Percentiles rank a stretch among this genome's conserved stretches.
Evolutionary conservation across 2,113 vertebrate species (phyloP).

Genomic region (Dicentrarchus labrax): DNA sequence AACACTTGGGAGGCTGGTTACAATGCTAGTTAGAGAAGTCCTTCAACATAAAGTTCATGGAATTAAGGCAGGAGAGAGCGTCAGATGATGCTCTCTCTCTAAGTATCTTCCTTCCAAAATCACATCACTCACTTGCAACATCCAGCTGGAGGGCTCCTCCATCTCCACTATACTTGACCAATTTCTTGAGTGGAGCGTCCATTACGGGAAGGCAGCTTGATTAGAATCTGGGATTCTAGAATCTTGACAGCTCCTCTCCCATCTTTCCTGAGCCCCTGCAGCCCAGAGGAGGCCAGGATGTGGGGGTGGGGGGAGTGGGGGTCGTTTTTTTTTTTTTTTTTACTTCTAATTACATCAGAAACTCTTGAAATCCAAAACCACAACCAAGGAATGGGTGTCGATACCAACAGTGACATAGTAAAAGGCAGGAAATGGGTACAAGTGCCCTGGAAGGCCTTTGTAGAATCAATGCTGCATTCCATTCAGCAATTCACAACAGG

Average conservation of each 20-base stretch:
- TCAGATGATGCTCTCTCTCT: neutral
- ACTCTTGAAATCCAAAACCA: slow-evolving; percentile 6
- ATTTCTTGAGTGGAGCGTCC: neutral
- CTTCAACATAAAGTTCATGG: slow-evolving; percentile 49
- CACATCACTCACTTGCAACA: slow-evolving; percentile 9
- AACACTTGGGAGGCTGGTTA: slow-evolving; percentile 60
- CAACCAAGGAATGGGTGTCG: neutral
- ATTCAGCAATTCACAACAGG: slow-evolving; percentile 12
- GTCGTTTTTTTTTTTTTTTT: neutral
- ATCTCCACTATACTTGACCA: neutral
- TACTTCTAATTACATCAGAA: slow-evolving; percentile 19
- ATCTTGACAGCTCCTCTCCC: slow-evolving; percentile 2
- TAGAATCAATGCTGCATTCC: slow-evolving; percentile 7
- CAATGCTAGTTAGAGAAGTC: slow-evolving; percentile 32
- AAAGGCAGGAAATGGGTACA: slow-evolving; percentile 9
- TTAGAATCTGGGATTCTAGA: slow-evolving; percentile 1
- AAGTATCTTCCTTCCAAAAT: slow-evolving; percentile 36
- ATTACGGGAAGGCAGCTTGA: neutral
- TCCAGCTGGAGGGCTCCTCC: slow-evolving; percentile 23
- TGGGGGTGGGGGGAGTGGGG: neutral
- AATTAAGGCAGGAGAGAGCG: slow-evolving; percentile 55
- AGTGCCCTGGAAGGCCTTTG: slow-evolving; percentile 40
- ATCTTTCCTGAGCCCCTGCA: neutral
- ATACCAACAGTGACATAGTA: slow-evolving; percentile 11
- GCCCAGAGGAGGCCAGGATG: neutral